Evolutionary conservation across 1,140 invertebrate genomes (phyloP), one percentile per base, ranked within the genome.

Genomic region (Elymnias hypermnestra): DNA sequence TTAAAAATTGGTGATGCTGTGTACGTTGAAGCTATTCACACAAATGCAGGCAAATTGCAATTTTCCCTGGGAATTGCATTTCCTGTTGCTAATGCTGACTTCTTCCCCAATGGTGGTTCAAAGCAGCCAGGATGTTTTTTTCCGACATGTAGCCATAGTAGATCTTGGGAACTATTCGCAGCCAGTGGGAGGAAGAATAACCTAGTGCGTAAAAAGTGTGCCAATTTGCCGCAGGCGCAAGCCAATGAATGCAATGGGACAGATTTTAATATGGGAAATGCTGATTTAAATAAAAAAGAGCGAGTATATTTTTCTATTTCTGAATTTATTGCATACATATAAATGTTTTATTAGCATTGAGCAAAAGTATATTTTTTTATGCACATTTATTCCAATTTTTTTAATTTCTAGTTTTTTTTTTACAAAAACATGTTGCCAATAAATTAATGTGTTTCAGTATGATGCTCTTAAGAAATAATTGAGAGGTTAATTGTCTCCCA

Each of bases 81-180:
- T 86, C 3, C 53, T 5, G 42, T 79, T 0, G 70, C 58, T n/a
- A 88, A 92, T 54, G 89, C 88, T 5, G 94, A 96, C 71, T 95
- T 95, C 86, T 95, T 92, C 72, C 92, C 92, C 0, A 95, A 95
- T 64, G 92, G 93, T 4, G 93, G 93, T 4, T 54, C 49, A 5
- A 62, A 63, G 13, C 87, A 87, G 19, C 88, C 88, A 9, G 87
- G 87, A 10, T 86, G 87, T 26, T 9, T 73, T 1, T 64, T 69
- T 63, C 71, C 89, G 23, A 69, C 90, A 7, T 92, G 92, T 57
- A 89, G 90, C 36, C 90, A 91, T 53, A 87, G 87, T 57, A 83
- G 91, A 42, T 87, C 91, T 2, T 91, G 90, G 53, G 70, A 88
- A 21, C 88, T 91, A 40, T 92, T 89, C 39, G 90, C 87, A n/a